Evolutionary conservation across 1,140 invertebrate genomes (phyloP), one percentile per base, ranked within the genome.

Genomic region (Brachionus rubens): DNA sequence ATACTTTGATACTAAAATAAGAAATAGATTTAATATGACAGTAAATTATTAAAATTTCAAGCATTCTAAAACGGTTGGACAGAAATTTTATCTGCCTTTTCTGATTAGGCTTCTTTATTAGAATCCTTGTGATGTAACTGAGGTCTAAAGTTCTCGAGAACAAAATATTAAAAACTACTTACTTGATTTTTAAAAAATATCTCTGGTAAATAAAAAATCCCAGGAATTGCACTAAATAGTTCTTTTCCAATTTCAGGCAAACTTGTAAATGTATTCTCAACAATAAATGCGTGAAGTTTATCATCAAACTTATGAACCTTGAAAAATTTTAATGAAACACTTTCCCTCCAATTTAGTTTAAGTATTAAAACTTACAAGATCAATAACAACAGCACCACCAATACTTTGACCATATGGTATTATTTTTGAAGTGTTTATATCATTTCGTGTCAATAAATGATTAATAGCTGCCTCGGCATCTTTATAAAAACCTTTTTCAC

Each of bases 191-290:
- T 75, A 19, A 54, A 75, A 26, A 54, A 56, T 36, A 52, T 47
- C 12, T 54, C 48, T 7, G 70, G 70, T 6, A 75, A n/a, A 59
- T 41, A 75, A n/a, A 47, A 41, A 24, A 75, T 41, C 5, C 47
- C 48, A 30, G 48, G 48, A 26, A 75, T 59, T 16, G 5, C 26
- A 33, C 43, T 0, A 46, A 75, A 75, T 12, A 75, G 30, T 46
- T 54, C 47, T 41, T 46, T 54, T 19, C 36, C 70, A 89, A 96
- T 94, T 78, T 93, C 92, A 28, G 92, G 92, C 83, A 97, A 92
- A 81, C 91, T 93, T 7, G 92, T 95, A 81, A 97, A 97, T 46
- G 93, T 95, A 82, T 97, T 97, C 85, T 97, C 94, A 30, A 96
- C 87, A 78, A 97, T 89, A 77, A 95, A 83, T 79, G 90, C 92